Conservation (phyloP, 2,113 vertebrate genomes). For the Cichladusa arquata region DNA sequence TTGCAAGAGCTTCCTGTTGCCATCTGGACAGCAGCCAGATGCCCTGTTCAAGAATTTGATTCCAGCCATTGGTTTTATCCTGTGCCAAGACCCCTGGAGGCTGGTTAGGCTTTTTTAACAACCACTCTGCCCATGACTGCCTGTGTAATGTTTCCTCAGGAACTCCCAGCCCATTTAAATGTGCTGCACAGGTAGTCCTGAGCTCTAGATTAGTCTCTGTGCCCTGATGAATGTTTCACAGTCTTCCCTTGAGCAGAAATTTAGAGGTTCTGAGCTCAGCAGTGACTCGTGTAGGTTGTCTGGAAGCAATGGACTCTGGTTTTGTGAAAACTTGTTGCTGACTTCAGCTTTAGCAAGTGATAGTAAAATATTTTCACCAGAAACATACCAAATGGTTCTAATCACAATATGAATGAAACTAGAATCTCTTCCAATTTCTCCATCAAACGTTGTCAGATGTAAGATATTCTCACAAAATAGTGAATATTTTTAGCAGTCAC, state of each 20-base stretch:
- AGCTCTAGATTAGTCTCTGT: background rate
- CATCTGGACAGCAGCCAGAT: background rate
- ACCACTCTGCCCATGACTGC: background rate
- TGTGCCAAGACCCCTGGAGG: background rate
- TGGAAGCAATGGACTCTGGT: background rate
- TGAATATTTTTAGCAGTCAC: background rate
- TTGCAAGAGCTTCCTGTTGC: background rate
- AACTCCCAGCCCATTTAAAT: background rate
- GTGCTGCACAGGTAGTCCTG: background rate
- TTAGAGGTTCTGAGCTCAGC: background rate
- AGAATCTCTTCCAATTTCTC: background rate
- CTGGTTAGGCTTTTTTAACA: background rate
- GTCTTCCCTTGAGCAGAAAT: background rate
- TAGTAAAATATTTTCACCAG: background rate
- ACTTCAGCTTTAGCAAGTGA: background rate
- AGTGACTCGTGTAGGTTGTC: rapidly evolving
- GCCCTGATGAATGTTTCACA: background rate
- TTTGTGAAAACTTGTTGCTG: background rate
- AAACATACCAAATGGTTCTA: background rate
- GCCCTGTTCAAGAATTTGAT: background rate
- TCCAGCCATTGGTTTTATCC: background rate
- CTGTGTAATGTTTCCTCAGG: background rate
- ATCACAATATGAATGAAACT: background rate
- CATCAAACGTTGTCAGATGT: background rate
- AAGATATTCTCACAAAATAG: background rate